Conservation (phyloP, 2,888 invertebrate genomes). For the Vanessa cardui region DNA sequence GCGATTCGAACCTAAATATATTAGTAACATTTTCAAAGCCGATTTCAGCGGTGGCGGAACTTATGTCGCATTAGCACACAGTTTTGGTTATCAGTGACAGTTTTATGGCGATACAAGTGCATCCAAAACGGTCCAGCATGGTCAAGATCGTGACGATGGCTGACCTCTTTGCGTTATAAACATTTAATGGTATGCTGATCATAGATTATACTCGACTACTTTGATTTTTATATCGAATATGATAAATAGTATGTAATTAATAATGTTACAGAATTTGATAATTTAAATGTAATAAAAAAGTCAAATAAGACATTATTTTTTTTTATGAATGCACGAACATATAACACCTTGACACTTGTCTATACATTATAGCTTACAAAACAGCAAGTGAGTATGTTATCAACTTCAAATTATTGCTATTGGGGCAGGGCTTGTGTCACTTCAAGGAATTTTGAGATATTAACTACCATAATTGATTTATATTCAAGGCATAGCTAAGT, state of each 20-base stretch:
- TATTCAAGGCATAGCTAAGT: no score
- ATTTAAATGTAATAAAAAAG: constrained; percentile 7
- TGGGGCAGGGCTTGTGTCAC: not conserved
- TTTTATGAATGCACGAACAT: not conserved
- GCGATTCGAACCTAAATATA: constrained; percentile 6
- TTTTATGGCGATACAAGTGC: constrained; percentile 57
- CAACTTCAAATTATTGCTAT: not conserved
- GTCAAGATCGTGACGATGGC: constrained; percentile 65
- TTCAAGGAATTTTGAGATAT: not conserved
- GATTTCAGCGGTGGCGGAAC: constrained; percentile 39
- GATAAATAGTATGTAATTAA: constrained; percentile 8
- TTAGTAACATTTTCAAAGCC: constrained; percentile 19
- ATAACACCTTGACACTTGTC: not conserved
- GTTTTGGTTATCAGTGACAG: constrained; percentile 69
- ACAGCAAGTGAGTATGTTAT: not conserved
- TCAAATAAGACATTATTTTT: not conserved
- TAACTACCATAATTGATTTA: no score
- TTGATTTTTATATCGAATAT: constrained; percentile 15
- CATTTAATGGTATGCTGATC: constrained; percentile 33
- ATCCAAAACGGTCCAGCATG: constrained; percentile 63
- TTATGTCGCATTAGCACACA: constrained; percentile 60
- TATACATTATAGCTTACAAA: not conserved
- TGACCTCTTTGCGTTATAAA: constrained; percentile 47
- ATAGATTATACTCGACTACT: constrained; percentile 18
- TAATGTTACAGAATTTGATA: not conserved